phyloP scores from a whole-genome alignment of 2,113 vertebrate species.

The Cisticola juncidis region DNA sequence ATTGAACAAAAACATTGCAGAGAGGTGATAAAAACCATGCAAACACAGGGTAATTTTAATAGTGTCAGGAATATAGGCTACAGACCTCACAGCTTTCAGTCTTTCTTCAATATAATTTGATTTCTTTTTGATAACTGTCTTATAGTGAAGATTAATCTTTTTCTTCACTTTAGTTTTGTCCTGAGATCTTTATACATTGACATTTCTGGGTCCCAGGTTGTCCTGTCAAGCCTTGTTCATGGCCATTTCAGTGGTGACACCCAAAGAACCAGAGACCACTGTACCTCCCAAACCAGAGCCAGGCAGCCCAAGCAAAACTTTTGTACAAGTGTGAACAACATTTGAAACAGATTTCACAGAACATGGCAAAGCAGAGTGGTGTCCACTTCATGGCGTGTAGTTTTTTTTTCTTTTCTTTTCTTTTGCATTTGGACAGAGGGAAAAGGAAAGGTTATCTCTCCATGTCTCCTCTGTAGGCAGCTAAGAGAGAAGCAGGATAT shows the following conservation, averaged over 20 bases:
- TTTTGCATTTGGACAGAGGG: not conserved
- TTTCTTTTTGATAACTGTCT: not conserved
- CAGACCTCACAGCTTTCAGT: not conserved
- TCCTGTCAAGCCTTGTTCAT: not conserved
- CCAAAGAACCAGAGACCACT: not conserved
- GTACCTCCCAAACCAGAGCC: not conserved
- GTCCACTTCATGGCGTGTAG: not conserved
- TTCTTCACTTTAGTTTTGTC: not conserved
- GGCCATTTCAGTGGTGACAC: not conserved
- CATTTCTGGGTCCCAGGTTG: not conserved
- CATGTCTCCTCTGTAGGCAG: not conserved
- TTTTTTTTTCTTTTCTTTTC: not conserved
- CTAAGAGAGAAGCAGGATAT: not conserved
- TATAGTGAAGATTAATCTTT: not conserved
- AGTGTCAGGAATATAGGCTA: not conserved
- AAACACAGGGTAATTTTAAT: not conserved
- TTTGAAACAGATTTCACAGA: not conserved
- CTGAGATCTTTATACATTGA: not conserved
- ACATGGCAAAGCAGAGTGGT: not conserved
- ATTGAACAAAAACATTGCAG: not conserved
- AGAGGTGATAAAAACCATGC: slow-evolving; percentile 23
- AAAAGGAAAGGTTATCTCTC: not conserved
- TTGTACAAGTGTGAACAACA: not conserved
- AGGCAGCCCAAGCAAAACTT: not conserved
- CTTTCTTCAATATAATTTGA: not conserved